Base-by-base conservation (phyloP, 1,140 invertebrate genomes). In the Drosophila bifasciata region DNA sequence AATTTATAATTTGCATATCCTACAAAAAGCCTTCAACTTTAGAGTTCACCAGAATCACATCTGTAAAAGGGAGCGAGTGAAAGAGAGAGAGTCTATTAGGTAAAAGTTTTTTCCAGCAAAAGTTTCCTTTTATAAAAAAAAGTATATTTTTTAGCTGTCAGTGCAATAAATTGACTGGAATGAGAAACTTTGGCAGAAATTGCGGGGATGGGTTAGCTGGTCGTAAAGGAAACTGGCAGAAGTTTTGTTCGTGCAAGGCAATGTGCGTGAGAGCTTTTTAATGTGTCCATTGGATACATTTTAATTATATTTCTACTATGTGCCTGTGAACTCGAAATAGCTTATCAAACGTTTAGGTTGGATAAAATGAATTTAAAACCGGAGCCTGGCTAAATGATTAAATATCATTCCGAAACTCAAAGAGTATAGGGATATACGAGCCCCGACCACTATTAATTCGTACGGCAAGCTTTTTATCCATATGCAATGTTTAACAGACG, bases 1-100 rank as follows among this genome's bases (percentile, higher is more conserved):
- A 88, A 88, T 83, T 86, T 88, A 83, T 88, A 81, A 86, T 86
- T 86, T 86, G 83, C 83, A 88, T 86, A 86, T 75, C 78, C 83
- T 81, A 88, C 83, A 88, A 86, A 86, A 85, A 81, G 83, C 81
- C 81, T 86, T 88, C 68, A 81, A 88, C 81, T 86, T 86, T 85
- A 76, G 86, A 86, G 73, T 81, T 41, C 64, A 15, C 32, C 39
- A 44, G 8, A 28, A 36, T 50, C 21, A 55, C 70, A 72, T 72
- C 68, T 72, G 63, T 69, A 36, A 49, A 51, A 49, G 21, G 58
- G 60, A 57, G 46, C 63, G 70, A 45, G 19, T 15, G 40, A 50
- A 1, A 23, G 23, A 25, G 61, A 53, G 50, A 55, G 48, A 85
- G 80, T 79, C 81, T 79, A 77, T 80, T 74, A 80, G 76, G 77